Percentiles rank a stretch among this genome's conserved stretches.
These are phyloP conservation scores for Ips nitidus DNA, from an alignment of 1,140 invertebrate species.

Conservation along the genomic window DNA sequence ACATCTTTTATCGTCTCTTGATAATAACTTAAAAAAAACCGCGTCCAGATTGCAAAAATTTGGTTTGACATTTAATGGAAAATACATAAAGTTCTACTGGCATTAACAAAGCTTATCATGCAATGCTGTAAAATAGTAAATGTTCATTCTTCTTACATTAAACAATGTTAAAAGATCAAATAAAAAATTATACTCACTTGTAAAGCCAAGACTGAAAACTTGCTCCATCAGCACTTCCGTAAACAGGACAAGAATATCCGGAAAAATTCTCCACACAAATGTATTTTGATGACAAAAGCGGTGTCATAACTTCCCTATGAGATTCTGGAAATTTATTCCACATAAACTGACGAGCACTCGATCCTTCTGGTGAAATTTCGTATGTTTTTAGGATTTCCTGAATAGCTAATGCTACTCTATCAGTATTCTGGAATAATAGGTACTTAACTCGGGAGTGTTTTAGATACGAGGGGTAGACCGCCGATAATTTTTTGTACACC, in stretches of 20 bases:
- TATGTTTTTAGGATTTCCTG: conserved; percentile 73
- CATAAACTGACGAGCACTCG: conserved; percentile 57
- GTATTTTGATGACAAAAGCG: conserved; percentile 68
- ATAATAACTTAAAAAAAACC: too few species aligned
- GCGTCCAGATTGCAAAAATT: too few species aligned
- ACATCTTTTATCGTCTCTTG: too few species aligned
- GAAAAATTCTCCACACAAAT: conserved; percentile 46
- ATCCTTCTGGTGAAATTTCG: conserved; percentile 64
- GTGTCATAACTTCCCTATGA: conserved; percentile 71
- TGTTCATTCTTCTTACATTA: not conserved
- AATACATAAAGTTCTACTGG: too few species aligned
- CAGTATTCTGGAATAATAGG: conserved; percentile 59
- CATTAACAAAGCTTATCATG: too few species aligned
- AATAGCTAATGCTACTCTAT: conserved; percentile 73
- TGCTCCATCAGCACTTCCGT: conserved; percentile 64
- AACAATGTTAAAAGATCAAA: not conserved
- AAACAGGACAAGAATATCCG: conserved; percentile 58
- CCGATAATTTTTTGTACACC: not conserved
- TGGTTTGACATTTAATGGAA: too few species aligned
- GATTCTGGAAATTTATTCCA: conserved; percentile 68
- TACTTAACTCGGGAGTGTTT: too few species aligned
- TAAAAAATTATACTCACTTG: conserved; percentile 52
- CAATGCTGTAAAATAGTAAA: too few species aligned
- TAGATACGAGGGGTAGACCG: too few species aligned
- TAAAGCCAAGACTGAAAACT: conserved; percentile 74